phyloP scores from a whole-genome alignment of 2,797 vertebrate genomes.

The Trichosurus vulpecula region DNA sequence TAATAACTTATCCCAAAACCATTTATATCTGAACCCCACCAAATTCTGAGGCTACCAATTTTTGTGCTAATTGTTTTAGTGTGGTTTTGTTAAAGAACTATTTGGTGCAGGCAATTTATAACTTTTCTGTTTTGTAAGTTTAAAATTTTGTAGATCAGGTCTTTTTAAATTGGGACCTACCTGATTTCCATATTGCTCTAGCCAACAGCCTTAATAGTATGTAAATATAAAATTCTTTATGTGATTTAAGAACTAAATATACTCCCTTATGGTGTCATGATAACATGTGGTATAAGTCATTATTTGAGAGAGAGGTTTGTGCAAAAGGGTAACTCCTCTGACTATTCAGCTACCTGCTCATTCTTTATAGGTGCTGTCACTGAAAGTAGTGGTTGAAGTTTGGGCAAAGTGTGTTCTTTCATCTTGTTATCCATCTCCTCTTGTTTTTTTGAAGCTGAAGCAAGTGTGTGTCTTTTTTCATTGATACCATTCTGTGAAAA shows the following conservation, averaged over 20 bases:
- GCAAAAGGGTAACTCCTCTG: not conserved
- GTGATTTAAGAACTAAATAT: not conserved
- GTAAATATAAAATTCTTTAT: slow-evolving; percentile 7
- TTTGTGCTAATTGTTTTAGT: not conserved
- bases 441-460: not conserved
- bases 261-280: not conserved
- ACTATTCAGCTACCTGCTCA: not conserved
- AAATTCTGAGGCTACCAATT: not conserved
- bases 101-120: not conserved
- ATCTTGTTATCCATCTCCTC: not conserved
- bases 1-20: not conserved
- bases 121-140: slow-evolving; percentile 6
- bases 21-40: not conserved
- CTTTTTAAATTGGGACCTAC: slow-evolving; percentile 20
- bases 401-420: not conserved
- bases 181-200: slow-evolving; percentile 1
- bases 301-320: not conserved
- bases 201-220: not conserved
- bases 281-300: not conserved
- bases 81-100: not conserved
- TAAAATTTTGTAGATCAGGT: not conserved
- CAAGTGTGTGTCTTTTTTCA: not conserved
- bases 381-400: not conserved
- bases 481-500: not conserved
- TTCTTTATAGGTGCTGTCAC: not conserved